Conservation (phyloP, 2,888 invertebrate species). For the Heterodera filipjevi region DNA sequence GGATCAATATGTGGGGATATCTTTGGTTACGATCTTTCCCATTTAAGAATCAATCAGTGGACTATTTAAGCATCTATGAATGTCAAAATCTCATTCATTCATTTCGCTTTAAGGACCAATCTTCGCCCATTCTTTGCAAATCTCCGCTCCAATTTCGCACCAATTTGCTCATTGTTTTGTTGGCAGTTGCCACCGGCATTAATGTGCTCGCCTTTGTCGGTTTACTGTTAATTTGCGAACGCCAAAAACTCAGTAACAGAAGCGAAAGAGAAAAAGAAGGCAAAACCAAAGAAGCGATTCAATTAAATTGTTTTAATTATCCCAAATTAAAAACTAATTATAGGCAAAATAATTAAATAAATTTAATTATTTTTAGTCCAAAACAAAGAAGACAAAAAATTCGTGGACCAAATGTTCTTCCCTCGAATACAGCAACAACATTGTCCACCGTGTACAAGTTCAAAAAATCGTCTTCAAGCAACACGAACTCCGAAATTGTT, state of each 20-base stretch:
- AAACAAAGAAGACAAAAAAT: not conserved
- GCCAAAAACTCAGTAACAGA: not conserved
- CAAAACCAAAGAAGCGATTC: not conserved
- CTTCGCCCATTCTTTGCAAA: not conserved
- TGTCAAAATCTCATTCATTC: too few relatives aligned
- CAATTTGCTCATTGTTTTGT: not conserved
- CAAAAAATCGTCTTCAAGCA: not conserved
- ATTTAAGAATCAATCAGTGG: too few relatives aligned
- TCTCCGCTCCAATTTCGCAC: conserved; percentile 6
- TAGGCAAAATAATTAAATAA: not conserved
- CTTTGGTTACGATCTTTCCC: too few relatives aligned
- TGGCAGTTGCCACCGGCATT: conserved; percentile 5
- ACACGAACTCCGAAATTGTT: not conserved
- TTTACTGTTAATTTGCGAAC: not conserved
- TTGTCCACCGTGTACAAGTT: not conserved
- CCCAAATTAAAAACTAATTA: too few relatives aligned
- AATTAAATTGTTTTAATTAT: not conserved
- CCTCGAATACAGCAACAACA: not conserved
- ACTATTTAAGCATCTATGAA: too few relatives aligned
- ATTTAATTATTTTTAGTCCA: not conserved
- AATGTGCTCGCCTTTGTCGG: conserved; percentile 12
- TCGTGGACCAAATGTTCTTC: not conserved
- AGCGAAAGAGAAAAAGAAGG: not conserved
- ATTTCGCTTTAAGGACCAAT: not conserved
- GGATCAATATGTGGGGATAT: too few relatives aligned